These are phyloP conservation scores for Plebejus melissa DNA, from an alignment of 2,888 invertebrate species.

Conservation along the genomic window DNA sequence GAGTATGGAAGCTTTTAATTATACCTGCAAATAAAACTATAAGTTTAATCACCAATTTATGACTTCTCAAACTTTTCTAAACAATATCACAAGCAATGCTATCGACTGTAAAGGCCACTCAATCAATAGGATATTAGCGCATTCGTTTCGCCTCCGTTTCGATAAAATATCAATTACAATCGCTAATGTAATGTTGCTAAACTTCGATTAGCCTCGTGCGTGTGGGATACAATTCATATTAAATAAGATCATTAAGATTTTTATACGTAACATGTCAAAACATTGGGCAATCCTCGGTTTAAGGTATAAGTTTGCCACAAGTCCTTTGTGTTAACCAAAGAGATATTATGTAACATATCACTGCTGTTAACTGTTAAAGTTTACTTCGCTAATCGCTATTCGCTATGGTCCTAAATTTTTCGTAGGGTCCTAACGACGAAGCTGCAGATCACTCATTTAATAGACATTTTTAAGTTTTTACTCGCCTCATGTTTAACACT, in stretches of 20 bases:
- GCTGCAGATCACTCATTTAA: no score
- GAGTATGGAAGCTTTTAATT: no score
- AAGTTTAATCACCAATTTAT: not conserved
- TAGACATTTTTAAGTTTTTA: no score
- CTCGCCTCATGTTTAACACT: no score
- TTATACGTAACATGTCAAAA: constrained; percentile 3
- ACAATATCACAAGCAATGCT: constrained; percentile 18
- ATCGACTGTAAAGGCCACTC: constrained; percentile 27
- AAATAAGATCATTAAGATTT: constrained; percentile 25
- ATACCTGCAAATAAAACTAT: not conserved
- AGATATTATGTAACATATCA: no score
- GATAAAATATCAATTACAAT: constrained; percentile 30
- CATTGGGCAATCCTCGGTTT: not conserved
- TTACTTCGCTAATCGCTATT: not conserved
- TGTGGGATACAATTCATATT: constrained; percentile 28
- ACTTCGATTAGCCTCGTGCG: constrained; percentile 31
- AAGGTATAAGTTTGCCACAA: not conserved
- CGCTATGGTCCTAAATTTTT: not conserved
- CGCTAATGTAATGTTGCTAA: constrained; percentile 32
- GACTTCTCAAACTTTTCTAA: not conserved
- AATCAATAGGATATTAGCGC: constrained; percentile 27
- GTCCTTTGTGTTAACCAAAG: not conserved
- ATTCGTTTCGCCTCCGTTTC: constrained; percentile 28
- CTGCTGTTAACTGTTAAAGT: not conserved
- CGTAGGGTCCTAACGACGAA: no score